Conservation (phyloP, 2,113 vertebrate species). For the Thalassarche chlororhynchos region DNA sequence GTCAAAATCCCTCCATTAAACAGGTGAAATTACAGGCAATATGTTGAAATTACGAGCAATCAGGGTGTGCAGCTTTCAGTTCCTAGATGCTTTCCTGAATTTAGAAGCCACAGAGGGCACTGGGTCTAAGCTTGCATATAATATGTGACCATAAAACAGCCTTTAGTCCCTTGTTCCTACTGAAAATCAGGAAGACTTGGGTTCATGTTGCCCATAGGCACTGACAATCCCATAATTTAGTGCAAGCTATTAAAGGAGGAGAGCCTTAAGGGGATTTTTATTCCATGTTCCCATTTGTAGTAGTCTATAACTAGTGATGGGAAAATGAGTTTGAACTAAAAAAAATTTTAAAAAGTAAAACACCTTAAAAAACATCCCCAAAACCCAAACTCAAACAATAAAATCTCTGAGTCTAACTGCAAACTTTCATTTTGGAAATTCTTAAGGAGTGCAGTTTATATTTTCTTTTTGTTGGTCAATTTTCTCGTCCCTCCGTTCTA, state of each 20-base stretch:
- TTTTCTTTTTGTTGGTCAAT: neutral
- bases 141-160: neutral
- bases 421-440: neutral
- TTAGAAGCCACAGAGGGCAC: neutral
- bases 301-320: too few relatives aligned
- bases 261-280: neutral
- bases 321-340: neutral
- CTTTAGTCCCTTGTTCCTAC: neutral
- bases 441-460: too few relatives aligned
- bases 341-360: rapidly evolving
- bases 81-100: neutral
- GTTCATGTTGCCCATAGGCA: neutral
- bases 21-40: neutral
- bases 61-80: neutral
- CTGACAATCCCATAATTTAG: neutral
- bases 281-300: neutral
- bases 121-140: rapidly evolving
- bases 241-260: neutral
- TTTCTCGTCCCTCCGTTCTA: neutral
- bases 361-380: neutral
- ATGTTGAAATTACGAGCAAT: neutral
- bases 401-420: neutral
- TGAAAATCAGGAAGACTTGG: neutral
- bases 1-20: neutral
- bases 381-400: neutral